Percentiles rank a stretch among this genome's conserved stretches.
These are phyloP conservation scores for Resseliella maxima DNA, from an alignment of 2,888 invertebrate species.

Conservation along the genomic window DNA sequence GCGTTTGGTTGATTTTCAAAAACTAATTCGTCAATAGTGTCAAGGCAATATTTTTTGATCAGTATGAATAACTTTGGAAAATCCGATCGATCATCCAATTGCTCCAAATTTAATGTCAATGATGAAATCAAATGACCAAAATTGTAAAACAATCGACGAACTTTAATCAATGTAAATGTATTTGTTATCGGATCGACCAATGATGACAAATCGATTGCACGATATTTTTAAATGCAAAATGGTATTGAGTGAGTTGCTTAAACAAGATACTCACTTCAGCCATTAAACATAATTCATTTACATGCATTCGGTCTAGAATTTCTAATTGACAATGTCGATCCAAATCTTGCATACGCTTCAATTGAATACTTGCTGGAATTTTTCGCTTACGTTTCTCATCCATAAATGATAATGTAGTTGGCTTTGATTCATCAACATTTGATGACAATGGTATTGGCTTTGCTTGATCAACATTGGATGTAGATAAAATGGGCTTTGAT, in stretches of 20 bases:
- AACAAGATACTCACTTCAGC: background rate
- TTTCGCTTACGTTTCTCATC: no score
- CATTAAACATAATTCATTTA: background rate
- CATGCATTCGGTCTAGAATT: background rate
- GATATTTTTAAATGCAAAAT: background rate
- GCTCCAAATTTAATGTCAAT: background rate
- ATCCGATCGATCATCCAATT: background rate
- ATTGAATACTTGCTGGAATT: background rate
- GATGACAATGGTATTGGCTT: no score
- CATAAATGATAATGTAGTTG: no score
- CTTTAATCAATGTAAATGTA: background rate
- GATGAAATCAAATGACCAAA: background rate
- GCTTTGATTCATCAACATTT: no score
- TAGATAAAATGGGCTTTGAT: no score
- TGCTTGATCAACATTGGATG: no score
- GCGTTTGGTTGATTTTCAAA: background rate
- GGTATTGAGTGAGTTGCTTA: background rate
- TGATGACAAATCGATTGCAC: background rate
- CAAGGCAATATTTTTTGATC: background rate
- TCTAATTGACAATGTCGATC: background rate
- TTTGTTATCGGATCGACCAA: background rate
- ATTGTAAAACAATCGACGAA: background rate
- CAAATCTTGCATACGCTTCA: background rate
- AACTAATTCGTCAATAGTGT: background rate
- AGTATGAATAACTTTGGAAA: background rate